Evolutionary conservation across 2,888 invertebrate species (phyloP).

Genomic region (Xestia ashworthii): DNA sequence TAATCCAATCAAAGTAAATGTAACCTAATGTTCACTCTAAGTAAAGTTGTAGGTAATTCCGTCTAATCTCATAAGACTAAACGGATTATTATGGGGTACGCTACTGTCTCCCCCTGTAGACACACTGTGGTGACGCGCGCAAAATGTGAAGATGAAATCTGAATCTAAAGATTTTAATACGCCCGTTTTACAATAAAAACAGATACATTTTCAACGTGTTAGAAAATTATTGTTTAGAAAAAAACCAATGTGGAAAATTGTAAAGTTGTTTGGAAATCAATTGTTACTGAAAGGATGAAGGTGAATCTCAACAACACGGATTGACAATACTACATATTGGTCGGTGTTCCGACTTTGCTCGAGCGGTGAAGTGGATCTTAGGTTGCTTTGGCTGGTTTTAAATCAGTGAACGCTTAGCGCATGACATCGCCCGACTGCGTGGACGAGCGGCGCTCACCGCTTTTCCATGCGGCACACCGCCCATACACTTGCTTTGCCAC

Average conservation of each 20-base stretch:
- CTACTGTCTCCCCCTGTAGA: neutral
- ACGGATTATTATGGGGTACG: conserved; percentile 33
- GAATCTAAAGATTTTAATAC: neutral
- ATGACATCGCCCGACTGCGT: neutral
- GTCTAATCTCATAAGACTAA: conserved; percentile 49
- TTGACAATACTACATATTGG: no score
- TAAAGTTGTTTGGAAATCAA: neutral
- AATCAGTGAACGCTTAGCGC: neutral
- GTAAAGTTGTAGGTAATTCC: conserved; percentile 48
- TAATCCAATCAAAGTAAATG: conserved; percentile 40
- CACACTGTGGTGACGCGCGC: conserved; percentile 13
- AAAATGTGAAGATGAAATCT: conserved; percentile 22
- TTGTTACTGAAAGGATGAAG: no score
- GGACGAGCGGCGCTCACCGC: neutral
- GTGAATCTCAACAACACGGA: neutral
- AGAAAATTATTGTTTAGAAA: neutral
- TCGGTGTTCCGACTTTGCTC: no score
- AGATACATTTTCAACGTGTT: neutral
- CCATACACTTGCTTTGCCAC: neutral
- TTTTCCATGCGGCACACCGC: neutral
- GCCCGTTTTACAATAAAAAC: neutral
- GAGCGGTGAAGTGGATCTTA: neutral
- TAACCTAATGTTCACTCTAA: conserved; percentile 36
- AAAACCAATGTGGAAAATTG: neutral
- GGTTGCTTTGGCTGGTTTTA: neutral